phyloP scores from a whole-genome alignment of 2,113 vertebrate species.

The Psophia crepitans region DNA sequence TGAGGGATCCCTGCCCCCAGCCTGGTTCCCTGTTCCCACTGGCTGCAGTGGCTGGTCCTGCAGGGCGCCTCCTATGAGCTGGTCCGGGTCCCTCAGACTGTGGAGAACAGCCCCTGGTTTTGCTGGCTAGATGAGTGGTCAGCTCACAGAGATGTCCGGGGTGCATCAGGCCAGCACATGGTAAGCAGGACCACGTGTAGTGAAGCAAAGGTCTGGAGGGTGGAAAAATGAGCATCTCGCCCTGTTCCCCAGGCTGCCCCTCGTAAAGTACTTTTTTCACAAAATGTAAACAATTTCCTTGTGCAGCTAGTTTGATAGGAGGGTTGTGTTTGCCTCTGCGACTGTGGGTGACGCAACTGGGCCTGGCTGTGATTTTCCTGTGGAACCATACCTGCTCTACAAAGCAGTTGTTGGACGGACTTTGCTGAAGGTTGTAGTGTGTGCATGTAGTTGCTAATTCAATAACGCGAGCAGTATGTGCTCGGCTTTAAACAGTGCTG shows the following conservation, averaged over 20 bases:
- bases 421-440: background rate
- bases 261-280: background rate
- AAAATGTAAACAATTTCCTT: background rate
- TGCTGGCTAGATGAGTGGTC: background rate
- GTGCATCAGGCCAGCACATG: background rate
- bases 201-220: background rate
- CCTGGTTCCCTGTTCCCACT: background rate
- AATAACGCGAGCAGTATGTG: background rate
- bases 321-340: background rate
- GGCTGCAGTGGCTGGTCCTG: background rate
- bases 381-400: background rate
- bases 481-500: background rate
- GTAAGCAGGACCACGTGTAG: background rate
- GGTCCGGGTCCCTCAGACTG: background rate
- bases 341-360: background rate
- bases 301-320: background rate
- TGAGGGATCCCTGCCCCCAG: background rate
- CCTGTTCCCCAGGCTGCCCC: background rate
- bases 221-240: background rate
- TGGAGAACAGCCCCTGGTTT: background rate
- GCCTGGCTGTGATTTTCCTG: background rate
- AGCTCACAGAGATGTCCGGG: background rate
- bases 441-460: background rate
- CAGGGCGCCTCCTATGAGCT: background rate
- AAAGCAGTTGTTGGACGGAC: background rate